Percentiles rank a stretch among this genome's conserved stretches.
Evolutionary conservation across 2,888 invertebrate species (phyloP).

Genomic region (Coelopa pilipes): DNA sequence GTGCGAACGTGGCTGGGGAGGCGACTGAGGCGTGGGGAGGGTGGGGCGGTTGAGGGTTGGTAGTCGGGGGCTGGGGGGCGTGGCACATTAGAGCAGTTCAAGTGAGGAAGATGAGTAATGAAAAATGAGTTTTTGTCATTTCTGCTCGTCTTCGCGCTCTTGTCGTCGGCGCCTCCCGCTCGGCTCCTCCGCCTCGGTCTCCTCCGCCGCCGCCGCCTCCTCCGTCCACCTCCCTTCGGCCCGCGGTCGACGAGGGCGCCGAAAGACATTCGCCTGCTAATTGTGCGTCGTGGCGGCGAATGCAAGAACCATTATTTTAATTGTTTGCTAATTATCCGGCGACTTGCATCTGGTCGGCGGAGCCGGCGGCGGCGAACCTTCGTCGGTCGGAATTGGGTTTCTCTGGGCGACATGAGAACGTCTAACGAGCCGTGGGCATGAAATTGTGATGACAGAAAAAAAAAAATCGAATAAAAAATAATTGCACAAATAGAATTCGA

Average conservation of each 20-base stretch:
- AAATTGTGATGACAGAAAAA: too few species aligned
- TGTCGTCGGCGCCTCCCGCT: background rate
- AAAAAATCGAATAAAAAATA: too few species aligned
- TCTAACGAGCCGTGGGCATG: too few species aligned
- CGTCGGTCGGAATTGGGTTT: background rate
- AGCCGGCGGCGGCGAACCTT: background rate
- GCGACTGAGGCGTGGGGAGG: background rate
- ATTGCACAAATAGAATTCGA: too few species aligned
- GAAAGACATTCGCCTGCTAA: conserved; percentile 23
- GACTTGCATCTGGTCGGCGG: conserved; percentile 11
- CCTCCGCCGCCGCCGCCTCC: background rate
- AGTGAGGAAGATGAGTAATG: conserved; percentile 21
- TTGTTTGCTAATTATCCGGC: conserved; percentile 31
- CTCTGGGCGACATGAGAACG: too few species aligned
- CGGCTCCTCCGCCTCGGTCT: background rate
- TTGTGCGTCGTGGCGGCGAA: conserved; percentile 27
- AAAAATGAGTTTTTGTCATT: conserved; percentile 24
- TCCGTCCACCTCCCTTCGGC: too few species aligned
- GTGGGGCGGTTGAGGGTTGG: background rate
- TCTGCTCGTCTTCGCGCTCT: background rate
- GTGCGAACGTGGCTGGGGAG: background rate
- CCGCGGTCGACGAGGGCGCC: background rate
- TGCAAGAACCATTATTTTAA: conserved; percentile 32
- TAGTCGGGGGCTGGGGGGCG: background rate
- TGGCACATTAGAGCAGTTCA: background rate